Conservation (phyloP, 2,113 vertebrate genomes). For the Paradoxurus hermaphroditus region DNA sequence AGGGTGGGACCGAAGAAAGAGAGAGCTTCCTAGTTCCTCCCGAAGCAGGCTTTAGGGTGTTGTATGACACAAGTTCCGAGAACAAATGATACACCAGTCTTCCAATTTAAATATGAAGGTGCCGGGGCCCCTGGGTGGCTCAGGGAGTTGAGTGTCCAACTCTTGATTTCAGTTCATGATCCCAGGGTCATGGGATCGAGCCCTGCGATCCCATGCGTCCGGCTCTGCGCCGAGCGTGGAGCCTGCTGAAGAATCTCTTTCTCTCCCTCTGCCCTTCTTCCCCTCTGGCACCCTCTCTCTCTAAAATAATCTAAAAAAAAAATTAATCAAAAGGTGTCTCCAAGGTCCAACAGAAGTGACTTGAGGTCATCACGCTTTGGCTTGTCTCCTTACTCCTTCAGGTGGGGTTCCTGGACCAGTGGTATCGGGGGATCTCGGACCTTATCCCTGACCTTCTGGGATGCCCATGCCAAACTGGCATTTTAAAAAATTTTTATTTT, state of each 20-base stretch:
- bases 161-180: no score
- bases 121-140: no score
- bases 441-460: background rate
- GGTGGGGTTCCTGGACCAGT: background rate
- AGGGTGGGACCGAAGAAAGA: background rate
- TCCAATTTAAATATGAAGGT: background rate
- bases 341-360: background rate
- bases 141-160: no score
- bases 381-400: background rate
- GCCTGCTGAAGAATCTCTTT: no score
- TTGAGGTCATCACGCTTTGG: background rate
- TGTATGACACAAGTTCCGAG: background rate
- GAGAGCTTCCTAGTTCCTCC: background rate
- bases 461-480: background rate
- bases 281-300: no score
- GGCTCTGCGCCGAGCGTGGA: no score
- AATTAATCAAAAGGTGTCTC: background rate
- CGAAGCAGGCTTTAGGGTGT: background rate
- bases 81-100: background rate
- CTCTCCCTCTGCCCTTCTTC: no score
- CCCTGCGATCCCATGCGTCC: no score
- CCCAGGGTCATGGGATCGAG: no score
- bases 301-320: no score
- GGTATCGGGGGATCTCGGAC: background rate
- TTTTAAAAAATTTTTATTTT: no score